Evolutionary conservation across 2,113 vertebrate genomes (phyloP).

Genomic region (Nothoprocta pentlandii): DNA sequence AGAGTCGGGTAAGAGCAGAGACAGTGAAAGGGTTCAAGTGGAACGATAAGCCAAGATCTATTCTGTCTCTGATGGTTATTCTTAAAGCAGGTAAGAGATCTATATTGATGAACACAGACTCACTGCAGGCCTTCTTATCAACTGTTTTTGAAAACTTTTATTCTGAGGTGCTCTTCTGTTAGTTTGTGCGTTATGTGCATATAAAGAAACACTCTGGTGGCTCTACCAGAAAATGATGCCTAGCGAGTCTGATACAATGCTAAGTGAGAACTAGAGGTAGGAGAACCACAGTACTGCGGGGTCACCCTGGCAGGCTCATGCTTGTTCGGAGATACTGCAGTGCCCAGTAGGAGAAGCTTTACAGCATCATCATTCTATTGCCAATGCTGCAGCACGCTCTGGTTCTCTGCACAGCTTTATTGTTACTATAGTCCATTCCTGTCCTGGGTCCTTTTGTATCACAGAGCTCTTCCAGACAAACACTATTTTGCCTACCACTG

Average conservation of each 20-base stretch:
- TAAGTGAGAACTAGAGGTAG: not conserved
- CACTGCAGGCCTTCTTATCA: not conserved
- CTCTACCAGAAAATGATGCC: not conserved
- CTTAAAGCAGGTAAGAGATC: not conserved
- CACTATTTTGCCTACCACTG: not conserved
- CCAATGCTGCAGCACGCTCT: not conserved
- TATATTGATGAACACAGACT: not conserved
- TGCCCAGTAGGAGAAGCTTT: not conserved
- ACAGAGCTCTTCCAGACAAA: not conserved
- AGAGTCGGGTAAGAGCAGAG: not conserved
- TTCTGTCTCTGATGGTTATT: not conserved
- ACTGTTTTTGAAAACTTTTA: not conserved
- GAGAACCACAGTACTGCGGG: accelerated
- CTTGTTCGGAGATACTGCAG: not conserved
- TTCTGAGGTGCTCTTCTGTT: not conserved
- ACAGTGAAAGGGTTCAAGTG: not conserved
- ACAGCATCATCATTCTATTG: accelerated
- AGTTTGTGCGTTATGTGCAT: not conserved
- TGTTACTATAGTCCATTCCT: not conserved
- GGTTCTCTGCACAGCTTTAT: not conserved
- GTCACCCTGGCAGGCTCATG: not conserved
- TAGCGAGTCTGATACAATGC: not conserved
- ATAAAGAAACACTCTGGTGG: not conserved
- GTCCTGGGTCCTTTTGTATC: not conserved
- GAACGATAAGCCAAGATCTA: not conserved